These are phyloP conservation scores for Zophobas atratus DNA, from an alignment of 1,140 invertebrate species.

Conservation along the genomic window DNA sequence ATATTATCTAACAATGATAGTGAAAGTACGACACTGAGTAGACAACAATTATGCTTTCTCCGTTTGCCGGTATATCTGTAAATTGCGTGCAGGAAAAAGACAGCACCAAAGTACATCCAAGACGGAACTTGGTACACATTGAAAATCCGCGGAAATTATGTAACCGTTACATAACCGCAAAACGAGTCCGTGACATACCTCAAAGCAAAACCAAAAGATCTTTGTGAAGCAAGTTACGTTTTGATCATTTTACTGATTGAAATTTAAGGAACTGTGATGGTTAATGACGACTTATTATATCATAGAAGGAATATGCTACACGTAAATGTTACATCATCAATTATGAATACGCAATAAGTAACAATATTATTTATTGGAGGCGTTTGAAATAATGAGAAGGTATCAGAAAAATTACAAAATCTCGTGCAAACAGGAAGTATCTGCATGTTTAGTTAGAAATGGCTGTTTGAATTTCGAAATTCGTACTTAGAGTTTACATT, in stretches of 20 bases:
- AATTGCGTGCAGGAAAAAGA: constrained; percentile 10
- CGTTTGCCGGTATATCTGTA: not conserved
- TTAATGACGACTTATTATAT: not conserved
- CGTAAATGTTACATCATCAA: constrained; percentile 7
- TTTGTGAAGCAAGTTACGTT: constrained; percentile 25
- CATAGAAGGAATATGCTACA: constrained; percentile 2
- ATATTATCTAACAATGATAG: constrained; percentile 35
- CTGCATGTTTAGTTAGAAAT: not conserved
- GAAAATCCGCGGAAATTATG: constrained; percentile 37
- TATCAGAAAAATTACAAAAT: constrained; percentile 7
- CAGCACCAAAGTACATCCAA: constrained; percentile 11
- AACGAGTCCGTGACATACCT: constrained; percentile 32
- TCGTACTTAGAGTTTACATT: constrained; percentile 8
- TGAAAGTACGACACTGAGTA: constrained; percentile 22
- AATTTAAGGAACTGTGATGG: not conserved
- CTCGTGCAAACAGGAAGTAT: constrained; percentile 10
- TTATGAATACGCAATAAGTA: not conserved
- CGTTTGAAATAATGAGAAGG: not conserved
- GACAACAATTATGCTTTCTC: constrained; percentile 26
- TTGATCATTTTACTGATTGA: constrained; percentile 15
- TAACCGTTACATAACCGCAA: constrained; percentile 41
- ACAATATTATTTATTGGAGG: not conserved
- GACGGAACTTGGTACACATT: constrained; percentile 42
- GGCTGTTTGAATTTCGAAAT: constrained; percentile 6
- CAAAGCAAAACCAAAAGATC: constrained; percentile 20